Evolutionary conservation across 2,797 vertebrate genomes (phyloP).

Genomic region (Fistularia commersonii): DNA sequence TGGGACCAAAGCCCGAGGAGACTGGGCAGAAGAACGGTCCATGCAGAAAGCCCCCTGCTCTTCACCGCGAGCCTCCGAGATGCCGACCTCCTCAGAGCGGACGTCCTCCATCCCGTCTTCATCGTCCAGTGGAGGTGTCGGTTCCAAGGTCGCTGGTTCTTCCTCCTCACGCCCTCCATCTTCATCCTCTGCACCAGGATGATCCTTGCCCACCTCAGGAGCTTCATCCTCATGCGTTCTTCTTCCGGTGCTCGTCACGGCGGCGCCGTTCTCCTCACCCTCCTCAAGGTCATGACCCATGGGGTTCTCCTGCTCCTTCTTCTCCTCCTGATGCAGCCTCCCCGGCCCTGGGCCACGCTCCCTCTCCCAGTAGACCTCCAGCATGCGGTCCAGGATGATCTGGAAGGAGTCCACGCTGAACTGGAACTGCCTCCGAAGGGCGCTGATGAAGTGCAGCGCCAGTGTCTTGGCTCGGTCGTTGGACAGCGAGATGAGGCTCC

Average conservation of each 20-base stretch:
- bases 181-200: conserved; percentile 15
- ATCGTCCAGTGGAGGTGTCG: conserved; percentile 14
- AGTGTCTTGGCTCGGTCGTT: conserved; percentile 95
- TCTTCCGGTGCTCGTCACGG: conserved; percentile 4
- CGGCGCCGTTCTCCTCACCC: conserved; percentile 26
- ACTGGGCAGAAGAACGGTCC: conserved; percentile 32
- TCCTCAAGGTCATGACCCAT: conserved; percentile 11
- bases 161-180: conserved; percentile 14
- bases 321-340: conserved; percentile 18
- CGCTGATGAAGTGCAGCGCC: conserved; percentile 90
- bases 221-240: neutral
- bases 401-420: conserved; percentile 99
- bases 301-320: conserved; percentile 20
- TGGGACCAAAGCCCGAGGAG: conserved; percentile 32
- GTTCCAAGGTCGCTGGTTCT: conserved; percentile 13
- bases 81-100: conserved; percentile 46
- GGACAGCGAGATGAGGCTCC: conserved; percentile 95
- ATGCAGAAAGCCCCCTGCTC: conserved; percentile 38
- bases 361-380: conserved; percentile 80
- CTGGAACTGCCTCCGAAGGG: conserved; percentile 91
- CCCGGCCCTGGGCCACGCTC: conserved; percentile 60
- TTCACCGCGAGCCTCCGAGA: conserved; percentile 43
- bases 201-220: conserved; percentile 21
- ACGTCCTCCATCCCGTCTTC: conserved; percentile 34
- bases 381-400: conserved; percentile 87